phyloP scores from a whole-genome alignment of 1,140 invertebrate genomes.

The Apis florea region DNA sequence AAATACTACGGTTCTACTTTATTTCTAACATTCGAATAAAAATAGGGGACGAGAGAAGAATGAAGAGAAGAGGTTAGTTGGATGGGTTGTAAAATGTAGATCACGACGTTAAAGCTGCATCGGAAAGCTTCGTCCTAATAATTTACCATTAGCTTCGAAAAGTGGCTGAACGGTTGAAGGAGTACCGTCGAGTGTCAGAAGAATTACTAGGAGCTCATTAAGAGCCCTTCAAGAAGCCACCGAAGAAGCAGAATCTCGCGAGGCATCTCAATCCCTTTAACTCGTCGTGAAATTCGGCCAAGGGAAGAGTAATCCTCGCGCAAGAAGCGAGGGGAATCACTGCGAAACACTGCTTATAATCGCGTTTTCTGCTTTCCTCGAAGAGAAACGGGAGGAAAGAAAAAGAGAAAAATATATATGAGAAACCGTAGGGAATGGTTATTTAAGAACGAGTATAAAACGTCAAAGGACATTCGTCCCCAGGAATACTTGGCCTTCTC shows the following conservation, averaged over 20 bases:
- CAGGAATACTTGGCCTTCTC: background rate
- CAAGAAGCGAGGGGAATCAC: constrained; percentile 11
- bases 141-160: background rate
- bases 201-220: background rate
- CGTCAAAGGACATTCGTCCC: constrained; percentile 36
- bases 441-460: background rate
- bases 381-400: no score
- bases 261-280: background rate
- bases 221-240: background rate
- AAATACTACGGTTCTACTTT: background rate
- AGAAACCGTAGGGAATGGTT: background rate
- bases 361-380: background rate
- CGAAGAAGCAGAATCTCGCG: background rate
- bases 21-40: background rate
- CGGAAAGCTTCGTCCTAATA: background rate
- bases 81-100: background rate
- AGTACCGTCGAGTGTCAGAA: background rate
- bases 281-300: background rate
- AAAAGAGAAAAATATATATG: no score
- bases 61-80: no score
- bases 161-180: background rate
- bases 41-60: background rate
- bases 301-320: background rate
- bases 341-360: background rate
- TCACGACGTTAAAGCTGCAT: background rate